phyloP scores from a whole-genome alignment of 2,888 invertebrate genomes.

The Andrena minutula region DNA sequence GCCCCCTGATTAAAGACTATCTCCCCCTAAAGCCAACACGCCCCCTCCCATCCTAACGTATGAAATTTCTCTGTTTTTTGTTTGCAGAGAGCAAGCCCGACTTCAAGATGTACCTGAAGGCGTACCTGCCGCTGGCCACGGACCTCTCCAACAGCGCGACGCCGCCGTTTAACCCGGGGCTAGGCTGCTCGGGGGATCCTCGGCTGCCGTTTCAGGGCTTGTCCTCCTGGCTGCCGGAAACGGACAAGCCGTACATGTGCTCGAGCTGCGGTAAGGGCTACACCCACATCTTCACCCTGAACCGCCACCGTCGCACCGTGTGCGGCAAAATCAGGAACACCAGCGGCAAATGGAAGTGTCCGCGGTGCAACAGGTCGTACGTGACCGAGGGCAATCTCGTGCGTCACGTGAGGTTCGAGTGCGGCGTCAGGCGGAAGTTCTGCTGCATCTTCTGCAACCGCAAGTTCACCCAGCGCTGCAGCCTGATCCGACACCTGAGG shows the following conservation, averaged over 20 bases:
- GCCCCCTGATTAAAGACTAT: not conserved
- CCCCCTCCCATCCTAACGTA: conserved; percentile 34
- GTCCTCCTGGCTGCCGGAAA: conserved; percentile 54
- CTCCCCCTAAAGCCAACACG: not conserved
- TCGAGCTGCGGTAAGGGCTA: conserved; percentile 71
- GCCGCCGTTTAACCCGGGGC: conserved; percentile 13
- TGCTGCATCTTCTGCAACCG: conserved; percentile 76
- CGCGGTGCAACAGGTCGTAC: conserved; percentile 74
- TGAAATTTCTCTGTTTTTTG: conserved; percentile 50
- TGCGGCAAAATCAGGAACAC: conserved; percentile 70
- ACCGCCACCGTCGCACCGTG: conserved; percentile 71
- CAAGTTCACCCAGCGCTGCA: conserved; percentile 76
- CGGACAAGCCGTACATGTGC: conserved; percentile 72
- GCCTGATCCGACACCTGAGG: conserved; percentile 75
- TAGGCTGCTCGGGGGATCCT: conserved; percentile 5
- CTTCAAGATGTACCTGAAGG: conserved; percentile 32
- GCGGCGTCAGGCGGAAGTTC: conserved; percentile 89
- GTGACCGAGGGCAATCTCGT: conserved; percentile 73
- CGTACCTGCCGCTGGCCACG: conserved; percentile 1
- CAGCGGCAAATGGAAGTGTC: conserved; percentile 72
- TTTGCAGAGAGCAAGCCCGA: conserved; percentile 50
- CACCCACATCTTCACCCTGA: conserved; percentile 69
- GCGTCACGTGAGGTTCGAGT: conserved; percentile 89
- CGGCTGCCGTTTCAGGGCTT: conserved; percentile 22
- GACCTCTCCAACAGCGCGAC: conserved; percentile 24